These are phyloP conservation scores for Paralichthys olivaceus DNA, from an alignment of 2,113 vertebrate species.

Conservation along the genomic window DNA sequence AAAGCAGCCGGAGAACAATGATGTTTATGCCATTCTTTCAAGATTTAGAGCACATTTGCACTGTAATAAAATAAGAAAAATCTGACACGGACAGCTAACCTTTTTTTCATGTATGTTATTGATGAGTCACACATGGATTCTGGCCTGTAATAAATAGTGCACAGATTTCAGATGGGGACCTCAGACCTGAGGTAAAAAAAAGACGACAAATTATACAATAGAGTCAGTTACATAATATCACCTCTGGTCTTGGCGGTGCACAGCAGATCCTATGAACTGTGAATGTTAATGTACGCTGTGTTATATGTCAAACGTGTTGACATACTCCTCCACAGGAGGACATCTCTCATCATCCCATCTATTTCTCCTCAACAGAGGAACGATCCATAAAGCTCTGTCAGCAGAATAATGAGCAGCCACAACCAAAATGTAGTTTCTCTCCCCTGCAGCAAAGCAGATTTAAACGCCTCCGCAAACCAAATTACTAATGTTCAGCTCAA, in stretches of 20 bases:
- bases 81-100: constrained; percentile 23
- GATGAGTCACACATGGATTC: constrained; percentile 36
- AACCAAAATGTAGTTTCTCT: constrained; percentile 55
- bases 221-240: constrained; percentile 18
- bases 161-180: constrained; percentile 24
- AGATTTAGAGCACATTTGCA: constrained; percentile 40
- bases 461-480: constrained; percentile 47
- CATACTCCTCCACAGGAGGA: constrained; percentile 59
- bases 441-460: constrained; percentile 48
- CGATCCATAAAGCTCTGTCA: constrained; percentile 47
- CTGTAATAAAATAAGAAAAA: constrained; percentile 25
- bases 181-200: constrained; percentile 31
- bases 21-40: constrained; percentile 28
- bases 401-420: constrained; percentile 63
- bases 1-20: constrained; percentile 30
- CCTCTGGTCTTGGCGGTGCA: constrained; percentile 37
- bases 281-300: constrained; percentile 49
- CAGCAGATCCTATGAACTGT: constrained; percentile 50
- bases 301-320: constrained; percentile 70
- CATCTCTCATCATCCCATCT: constrained; percentile 66
- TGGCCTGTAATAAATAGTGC: constrained; percentile 26
- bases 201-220: constrained; percentile 11
- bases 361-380: constrained; percentile 39
- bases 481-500: constrained; percentile 39
- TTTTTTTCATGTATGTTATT: constrained; percentile 26